Evolutionary conservation across 2,797 vertebrate species (phyloP).

Genomic region (Centroberyx gerrardi): DNA sequence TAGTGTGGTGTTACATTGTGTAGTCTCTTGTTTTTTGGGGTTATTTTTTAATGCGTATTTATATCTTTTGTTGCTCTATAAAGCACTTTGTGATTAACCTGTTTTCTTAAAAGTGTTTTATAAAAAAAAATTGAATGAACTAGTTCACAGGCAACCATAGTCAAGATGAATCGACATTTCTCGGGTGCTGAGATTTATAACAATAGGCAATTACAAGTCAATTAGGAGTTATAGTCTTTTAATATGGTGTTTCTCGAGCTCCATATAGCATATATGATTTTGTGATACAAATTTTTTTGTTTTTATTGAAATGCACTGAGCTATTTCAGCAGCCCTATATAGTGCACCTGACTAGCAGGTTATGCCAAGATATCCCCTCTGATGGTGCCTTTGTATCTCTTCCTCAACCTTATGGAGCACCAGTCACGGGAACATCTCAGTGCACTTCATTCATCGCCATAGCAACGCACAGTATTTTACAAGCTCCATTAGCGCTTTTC

Average conservation of each 20-base stretch:
- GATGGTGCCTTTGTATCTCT: not conserved
- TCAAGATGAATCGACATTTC: too few species aligned
- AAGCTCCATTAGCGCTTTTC: conserved; percentile 19
- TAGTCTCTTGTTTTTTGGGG: too few species aligned
- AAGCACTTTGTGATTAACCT: too few species aligned
- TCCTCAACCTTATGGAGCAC: conserved; percentile 15
- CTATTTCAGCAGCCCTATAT: conserved; percentile 13
- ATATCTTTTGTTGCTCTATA: too few species aligned
- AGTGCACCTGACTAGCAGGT: not conserved
- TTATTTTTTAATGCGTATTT: too few species aligned
- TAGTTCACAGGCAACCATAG: too few species aligned
- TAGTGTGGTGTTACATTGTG: not conserved
- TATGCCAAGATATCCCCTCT: not conserved
- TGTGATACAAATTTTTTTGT: not conserved
- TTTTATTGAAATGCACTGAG: not conserved
- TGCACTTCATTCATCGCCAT: conserved; percentile 49
- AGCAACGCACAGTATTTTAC: conserved; percentile 39
- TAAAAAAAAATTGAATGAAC: too few species aligned
- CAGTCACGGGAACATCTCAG: conserved; percentile 34
- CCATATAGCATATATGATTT: not conserved
- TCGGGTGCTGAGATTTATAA: too few species aligned
- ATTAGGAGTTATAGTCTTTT: not conserved
- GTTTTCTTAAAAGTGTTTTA: too few species aligned
- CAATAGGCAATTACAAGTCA: too few species aligned
- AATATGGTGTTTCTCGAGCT: not conserved